Evolutionary conservation across 2,888 invertebrate species (phyloP).

Genomic region (Drosophila birchii): DNA sequence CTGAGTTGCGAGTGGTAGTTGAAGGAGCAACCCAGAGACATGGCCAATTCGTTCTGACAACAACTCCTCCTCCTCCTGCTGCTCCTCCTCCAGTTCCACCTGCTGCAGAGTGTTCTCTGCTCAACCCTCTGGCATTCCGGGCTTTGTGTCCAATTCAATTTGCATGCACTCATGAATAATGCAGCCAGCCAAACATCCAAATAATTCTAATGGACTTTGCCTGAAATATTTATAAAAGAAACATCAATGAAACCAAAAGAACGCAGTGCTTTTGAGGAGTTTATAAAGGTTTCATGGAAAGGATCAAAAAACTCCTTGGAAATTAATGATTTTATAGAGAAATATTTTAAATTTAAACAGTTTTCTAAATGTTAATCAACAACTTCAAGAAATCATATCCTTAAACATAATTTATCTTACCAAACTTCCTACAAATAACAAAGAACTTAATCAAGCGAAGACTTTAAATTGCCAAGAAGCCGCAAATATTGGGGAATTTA

Average conservation of each 20-base stretch:
- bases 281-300: neutral
- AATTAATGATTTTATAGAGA: neutral
- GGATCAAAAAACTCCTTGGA: neutral
- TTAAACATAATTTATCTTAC: too few species aligned
- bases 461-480: slow-evolving; percentile 16
- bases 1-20: slow-evolving; percentile 63
- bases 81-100: neutral
- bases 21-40: slow-evolving; percentile 20
- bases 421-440: neutral
- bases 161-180: slow-evolving; percentile 83
- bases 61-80: slow-evolving; percentile 16
- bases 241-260: slow-evolving; percentile 30
- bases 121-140: slow-evolving; percentile 4
- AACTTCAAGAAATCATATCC: neutral
- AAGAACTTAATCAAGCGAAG: slow-evolving; percentile 21
- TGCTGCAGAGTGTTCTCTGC: neutral
- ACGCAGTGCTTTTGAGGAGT: neutral
- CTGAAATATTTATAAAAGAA: slow-evolving; percentile 60
- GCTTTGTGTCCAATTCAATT: slow-evolving; percentile 79
- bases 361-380: too few species aligned
- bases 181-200: slow-evolving; percentile 57
- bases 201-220: slow-evolving; percentile 68
- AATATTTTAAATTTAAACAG: neutral
- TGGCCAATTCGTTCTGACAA: slow-evolving; percentile 65
- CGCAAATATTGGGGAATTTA: slow-evolving; percentile 3